A percentile compares a stretch with the other conserved stretches of the same genome.
These are phyloP conservation scores for Forbesichthys agassizii DNA, from an alignment of 2,113 vertebrate species.

Conservation along the genomic window DNA sequence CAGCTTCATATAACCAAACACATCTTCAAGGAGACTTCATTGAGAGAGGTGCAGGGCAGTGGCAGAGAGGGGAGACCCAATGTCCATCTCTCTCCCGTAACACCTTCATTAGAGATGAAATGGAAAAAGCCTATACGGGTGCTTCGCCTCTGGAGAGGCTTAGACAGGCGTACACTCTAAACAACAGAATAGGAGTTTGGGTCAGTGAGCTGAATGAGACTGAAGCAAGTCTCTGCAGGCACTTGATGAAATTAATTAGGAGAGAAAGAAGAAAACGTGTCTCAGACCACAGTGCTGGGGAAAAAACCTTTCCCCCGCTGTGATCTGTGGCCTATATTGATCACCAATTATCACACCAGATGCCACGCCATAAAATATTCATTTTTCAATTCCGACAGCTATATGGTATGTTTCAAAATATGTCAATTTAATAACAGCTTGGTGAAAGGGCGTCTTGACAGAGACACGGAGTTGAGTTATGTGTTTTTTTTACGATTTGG, in stretches of 20 bases:
- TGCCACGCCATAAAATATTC: conserved; percentile 70
- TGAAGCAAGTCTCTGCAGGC: conserved; percentile 43
- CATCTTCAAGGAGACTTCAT: background rate
- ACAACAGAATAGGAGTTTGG: conserved; percentile 45
- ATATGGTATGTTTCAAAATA: conserved; percentile 43
- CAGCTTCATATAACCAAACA: no score
- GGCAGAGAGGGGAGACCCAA: conserved; percentile 23
- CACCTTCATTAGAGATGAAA: conserved; percentile 47
- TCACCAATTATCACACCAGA: conserved; percentile 70
- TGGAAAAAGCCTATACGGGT: conserved; percentile 21
- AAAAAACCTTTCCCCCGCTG: conserved; percentile 66
- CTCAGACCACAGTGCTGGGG: conserved; percentile 61
- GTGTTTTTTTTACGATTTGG: no score
- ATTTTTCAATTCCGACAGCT: conserved; percentile 67
- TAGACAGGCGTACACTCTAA: conserved; percentile 19
- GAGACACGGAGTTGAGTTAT: background rate
- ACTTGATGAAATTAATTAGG: conserved; percentile 70
- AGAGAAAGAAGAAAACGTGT: conserved; percentile 60
- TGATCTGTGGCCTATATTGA: conserved; percentile 64
- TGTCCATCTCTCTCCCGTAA: conserved; percentile 46
- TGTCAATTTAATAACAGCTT: conserved; percentile 40
- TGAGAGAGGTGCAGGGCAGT: conserved; percentile 14
- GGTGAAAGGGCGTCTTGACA: conserved; percentile 14
- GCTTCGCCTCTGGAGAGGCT: conserved; percentile 6
- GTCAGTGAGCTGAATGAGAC: conserved; percentile 39